Conservation (phyloP, 2,888 invertebrate species). For the Himalopsyche japonica region DNA sequence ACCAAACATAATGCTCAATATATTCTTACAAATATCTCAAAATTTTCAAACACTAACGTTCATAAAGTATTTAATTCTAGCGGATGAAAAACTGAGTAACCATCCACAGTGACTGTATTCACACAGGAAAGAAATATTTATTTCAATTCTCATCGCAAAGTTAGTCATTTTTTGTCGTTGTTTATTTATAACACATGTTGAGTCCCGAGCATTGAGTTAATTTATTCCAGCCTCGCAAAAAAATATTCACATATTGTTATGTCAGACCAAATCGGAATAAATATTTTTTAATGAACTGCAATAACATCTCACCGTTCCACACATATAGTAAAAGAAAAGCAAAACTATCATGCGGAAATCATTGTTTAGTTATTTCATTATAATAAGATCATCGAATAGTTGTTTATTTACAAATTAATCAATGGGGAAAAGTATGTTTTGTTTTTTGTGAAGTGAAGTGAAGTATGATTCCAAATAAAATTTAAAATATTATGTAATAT, state of each 20-base stretch:
- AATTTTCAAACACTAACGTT: too few relatives aligned
- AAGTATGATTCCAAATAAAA: too few relatives aligned
- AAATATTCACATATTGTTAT: background rate
- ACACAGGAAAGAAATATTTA: background rate
- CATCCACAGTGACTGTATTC: background rate
- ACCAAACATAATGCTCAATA: too few relatives aligned
- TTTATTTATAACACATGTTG: background rate
- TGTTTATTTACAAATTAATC: too few relatives aligned
- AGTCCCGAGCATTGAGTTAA: background rate
- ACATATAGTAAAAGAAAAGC: background rate
- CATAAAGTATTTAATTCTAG: too few relatives aligned
- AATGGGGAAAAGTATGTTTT: too few relatives aligned
- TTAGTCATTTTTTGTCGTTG: background rate
- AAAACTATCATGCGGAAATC: background rate
- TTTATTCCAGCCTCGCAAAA: background rate
- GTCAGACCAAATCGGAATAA: background rate
- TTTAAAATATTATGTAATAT: too few relatives aligned
- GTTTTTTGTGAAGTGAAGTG: too few relatives aligned
- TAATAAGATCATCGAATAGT: too few relatives aligned
- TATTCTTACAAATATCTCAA: too few relatives aligned
- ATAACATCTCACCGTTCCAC: background rate
- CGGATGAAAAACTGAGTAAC: background rate
- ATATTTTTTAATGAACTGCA: background rate
- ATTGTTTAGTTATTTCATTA: too few relatives aligned
- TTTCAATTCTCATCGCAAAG: background rate